Conservation (phyloP, 1,140 invertebrate genomes). For the Drosophila parvula region DNA sequence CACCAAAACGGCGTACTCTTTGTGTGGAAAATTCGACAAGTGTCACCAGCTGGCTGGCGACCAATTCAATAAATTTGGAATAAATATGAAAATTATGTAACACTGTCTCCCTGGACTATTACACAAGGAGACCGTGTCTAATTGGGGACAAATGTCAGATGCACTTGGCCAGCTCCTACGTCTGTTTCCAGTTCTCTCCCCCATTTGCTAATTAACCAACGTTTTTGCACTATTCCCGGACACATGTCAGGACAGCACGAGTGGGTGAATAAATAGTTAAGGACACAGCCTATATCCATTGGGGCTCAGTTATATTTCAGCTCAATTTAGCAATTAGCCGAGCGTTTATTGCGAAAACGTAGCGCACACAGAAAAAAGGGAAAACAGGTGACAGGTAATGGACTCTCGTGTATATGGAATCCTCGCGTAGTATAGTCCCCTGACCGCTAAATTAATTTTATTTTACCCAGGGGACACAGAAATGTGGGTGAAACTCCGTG, state of each 20-base stretch:
- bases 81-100: slow-evolving; percentile 16
- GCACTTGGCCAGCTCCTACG: slow-evolving; percentile 12
- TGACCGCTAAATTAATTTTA: slow-evolving; percentile 64
- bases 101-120: neutral
- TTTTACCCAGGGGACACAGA: slow-evolving; percentile 60
- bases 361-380: slow-evolving; percentile 23
- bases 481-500: slow-evolving; percentile 31
- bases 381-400: slow-evolving; percentile 56
- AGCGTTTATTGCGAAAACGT: slow-evolving; percentile 40
- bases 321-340: slow-evolving; percentile 60
- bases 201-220: slow-evolving; percentile 60
- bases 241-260: slow-evolving; percentile 7
- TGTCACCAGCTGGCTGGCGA: slow-evolving; percentile 16
- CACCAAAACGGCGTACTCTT: neutral
- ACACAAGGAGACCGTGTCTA: slow-evolving; percentile 27
- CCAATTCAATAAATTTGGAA: slow-evolving; percentile 17
- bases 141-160: slow-evolving; percentile 39
- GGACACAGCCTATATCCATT: slow-evolving; percentile 4
- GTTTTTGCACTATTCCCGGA: slow-evolving; percentile 49
- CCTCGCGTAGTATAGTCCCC: slow-evolving; percentile 5
- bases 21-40: slow-evolving; percentile 13
- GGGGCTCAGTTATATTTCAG: slow-evolving; percentile 26
- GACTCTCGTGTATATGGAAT: slow-evolving; percentile 10
- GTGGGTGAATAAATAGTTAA: slow-evolving; percentile 3
- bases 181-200: neutral